Percentiles rank a stretch among this genome's conserved stretches.
Evolutionary conservation across 2,113 vertebrate species (phyloP).

Genomic region (Elephas maximus): DNA sequence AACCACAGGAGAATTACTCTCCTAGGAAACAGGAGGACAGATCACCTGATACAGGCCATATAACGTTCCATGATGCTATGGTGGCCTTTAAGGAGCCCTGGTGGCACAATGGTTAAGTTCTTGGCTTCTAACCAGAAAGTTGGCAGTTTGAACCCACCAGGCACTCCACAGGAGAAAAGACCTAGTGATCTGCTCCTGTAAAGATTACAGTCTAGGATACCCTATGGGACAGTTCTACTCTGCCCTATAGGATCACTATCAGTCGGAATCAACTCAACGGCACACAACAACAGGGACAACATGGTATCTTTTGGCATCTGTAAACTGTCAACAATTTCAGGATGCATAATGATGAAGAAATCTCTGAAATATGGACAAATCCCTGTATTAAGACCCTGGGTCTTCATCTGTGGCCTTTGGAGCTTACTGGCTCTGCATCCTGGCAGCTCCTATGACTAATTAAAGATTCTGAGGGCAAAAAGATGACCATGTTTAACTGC

Average conservation of each 20-base stretch:
- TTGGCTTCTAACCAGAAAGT: background rate
- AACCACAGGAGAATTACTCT: background rate
- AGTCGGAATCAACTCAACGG: background rate
- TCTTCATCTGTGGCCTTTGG: background rate
- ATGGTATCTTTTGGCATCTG: background rate
- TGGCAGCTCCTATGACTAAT: background rate
- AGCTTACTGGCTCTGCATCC: background rate
- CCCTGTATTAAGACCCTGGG: background rate
- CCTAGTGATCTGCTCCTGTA: background rate
- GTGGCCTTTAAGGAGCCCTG: background rate
- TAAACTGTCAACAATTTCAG: background rate
- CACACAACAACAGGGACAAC: background rate
- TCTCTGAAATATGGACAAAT: constrained; percentile 25
- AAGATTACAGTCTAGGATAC: background rate
- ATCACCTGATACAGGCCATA: background rate
- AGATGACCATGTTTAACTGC: background rate
- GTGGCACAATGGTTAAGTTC: background rate
- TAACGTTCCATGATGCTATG: background rate
- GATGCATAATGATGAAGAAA: background rate
- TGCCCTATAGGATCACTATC: background rate
- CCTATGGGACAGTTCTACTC: background rate
- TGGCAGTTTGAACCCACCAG: background rate
- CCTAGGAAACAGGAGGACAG: background rate
- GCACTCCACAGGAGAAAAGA: background rate
- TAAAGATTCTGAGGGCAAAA: background rate